Base-by-base conservation (phyloP, 2,113 vertebrate genomes). In the Nanorana parkeri region DNA sequence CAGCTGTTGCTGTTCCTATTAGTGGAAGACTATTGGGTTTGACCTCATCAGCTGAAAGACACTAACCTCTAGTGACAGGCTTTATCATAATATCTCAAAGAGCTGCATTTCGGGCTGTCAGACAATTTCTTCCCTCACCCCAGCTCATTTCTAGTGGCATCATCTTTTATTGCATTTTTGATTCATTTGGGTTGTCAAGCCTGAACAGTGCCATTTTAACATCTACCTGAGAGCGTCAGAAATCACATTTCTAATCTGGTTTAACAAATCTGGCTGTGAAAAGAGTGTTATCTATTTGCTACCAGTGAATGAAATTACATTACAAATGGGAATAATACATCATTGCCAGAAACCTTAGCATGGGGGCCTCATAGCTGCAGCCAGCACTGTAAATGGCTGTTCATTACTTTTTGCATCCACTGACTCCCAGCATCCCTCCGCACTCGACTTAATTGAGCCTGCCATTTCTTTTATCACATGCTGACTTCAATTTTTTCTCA, bases 1-100 rank as follows among this genome's bases (percentile, higher is more conserved):
- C 51, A 75, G 26, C 86, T 72, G 10, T 64, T 81, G 64, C 86
- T 86, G 85, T 21, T 52, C 24, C 80, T 0, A 28, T 78, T 86
- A 90, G 63, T 87, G 83, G 79, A 80, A 32, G 84, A 80, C 77
- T 85, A 86, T 51, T 78, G 85, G 36, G 28, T 68, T 0, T 85
- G 84, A 2, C 54, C 84, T 72, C 77, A 60, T 71, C 8, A 77
- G 81, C 83, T 85, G 83, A 8, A 66, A 82, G 29, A 60, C 32
- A 13, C 79, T 90, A 80, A 86, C 78, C 74, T 21, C 0, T 5
- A 79, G 68, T 1, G 0, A 0, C 21, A 28, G 65, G 23, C 24
- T 65, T 84, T 68, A 78, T 69, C 67, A 32, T 72, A 77, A 78
- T 60, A 0, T 0, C 58, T 68, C 41, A 0, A 8, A 17, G 54